phyloP scores from a whole-genome alignment of 2,797 vertebrate species.

The Melanotaenia maccullochi region DNA sequence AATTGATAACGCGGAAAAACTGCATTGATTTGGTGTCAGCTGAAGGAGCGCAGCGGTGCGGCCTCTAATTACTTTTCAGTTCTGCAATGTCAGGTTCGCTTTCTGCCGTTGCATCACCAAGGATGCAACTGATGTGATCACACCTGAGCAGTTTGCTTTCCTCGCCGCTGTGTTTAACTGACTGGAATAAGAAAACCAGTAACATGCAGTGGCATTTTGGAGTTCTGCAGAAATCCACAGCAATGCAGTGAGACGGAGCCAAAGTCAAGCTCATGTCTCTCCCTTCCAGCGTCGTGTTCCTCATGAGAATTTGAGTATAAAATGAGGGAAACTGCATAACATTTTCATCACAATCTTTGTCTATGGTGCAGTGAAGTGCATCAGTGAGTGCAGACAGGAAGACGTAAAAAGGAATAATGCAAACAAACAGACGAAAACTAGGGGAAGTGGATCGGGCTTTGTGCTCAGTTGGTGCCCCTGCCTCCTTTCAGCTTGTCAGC shows the following conservation, averaged over 20 bases:
- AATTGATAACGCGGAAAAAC: constrained; percentile 88
- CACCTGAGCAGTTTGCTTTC: constrained; percentile 54
- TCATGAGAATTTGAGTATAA: constrained; percentile 3
- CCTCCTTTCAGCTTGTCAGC: constrained; percentile 30
- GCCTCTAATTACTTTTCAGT: constrained; percentile 82
- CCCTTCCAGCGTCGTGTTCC: neutral
- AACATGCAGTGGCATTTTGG: neutral
- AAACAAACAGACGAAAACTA: constrained; percentile 45
- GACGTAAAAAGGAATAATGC: constrained; percentile 26
- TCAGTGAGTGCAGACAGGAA: constrained; percentile 16
- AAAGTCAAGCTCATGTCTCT: neutral
- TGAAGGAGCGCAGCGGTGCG: constrained; percentile 52
- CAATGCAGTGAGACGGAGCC: neutral
- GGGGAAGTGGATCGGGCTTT: constrained; percentile 43
- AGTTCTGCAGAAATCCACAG: neutral
- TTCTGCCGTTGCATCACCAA: constrained; percentile 40
- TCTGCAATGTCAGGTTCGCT: constrained; percentile 81
- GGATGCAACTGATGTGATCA: constrained; percentile 45
- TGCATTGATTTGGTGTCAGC: constrained; percentile 86
- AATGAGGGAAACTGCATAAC: constrained; percentile 1
- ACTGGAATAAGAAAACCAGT: neutral
- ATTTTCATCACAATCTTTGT: neutral
- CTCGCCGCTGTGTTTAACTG: constrained; percentile 3
- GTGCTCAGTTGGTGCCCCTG: constrained; percentile 31
- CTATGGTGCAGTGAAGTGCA: neutral